A percentile compares a stretch with the other conserved stretches of the same genome.
Evolutionary conservation across 2,797 vertebrate species (phyloP).

Genomic region (Peromyscus attwateri): DNA sequence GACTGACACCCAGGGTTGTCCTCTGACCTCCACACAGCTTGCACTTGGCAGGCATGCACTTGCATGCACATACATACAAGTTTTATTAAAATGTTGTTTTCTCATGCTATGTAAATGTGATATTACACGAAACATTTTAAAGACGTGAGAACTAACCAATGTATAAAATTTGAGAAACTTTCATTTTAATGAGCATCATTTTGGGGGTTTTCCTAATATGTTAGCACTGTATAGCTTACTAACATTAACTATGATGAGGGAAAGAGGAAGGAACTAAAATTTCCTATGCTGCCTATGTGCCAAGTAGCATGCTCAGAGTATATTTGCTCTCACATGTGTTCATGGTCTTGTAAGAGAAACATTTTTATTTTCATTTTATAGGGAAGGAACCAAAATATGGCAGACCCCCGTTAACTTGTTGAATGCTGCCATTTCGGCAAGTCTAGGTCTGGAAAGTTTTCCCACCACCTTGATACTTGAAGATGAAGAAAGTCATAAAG

Average conservation of each 20-base stretch:
- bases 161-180: neutral
- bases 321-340: neutral
- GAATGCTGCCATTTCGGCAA: neutral
- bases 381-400: neutral
- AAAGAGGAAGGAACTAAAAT: neutral
- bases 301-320: neutral
- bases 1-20: neutral
- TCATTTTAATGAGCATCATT: neutral
- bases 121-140: neutral
- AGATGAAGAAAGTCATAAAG: conserved; percentile 13
- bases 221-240: neutral
- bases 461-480: neutral
- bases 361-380: neutral
- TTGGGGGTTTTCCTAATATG: neutral
- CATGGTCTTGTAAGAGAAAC: neutral
- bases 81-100: neutral
- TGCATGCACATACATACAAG: neutral
- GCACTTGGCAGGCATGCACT: neutral
- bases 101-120: neutral
- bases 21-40: neutral
- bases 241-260: neutral
- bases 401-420: neutral
- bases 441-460: neutral
- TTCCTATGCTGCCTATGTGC: neutral
- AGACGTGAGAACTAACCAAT: neutral